Percentiles rank a stretch among this genome's conserved stretches.
phyloP scores from a whole-genome alignment of 2,888 invertebrate genomes.

The Gnatocerus cornutus region DNA sequence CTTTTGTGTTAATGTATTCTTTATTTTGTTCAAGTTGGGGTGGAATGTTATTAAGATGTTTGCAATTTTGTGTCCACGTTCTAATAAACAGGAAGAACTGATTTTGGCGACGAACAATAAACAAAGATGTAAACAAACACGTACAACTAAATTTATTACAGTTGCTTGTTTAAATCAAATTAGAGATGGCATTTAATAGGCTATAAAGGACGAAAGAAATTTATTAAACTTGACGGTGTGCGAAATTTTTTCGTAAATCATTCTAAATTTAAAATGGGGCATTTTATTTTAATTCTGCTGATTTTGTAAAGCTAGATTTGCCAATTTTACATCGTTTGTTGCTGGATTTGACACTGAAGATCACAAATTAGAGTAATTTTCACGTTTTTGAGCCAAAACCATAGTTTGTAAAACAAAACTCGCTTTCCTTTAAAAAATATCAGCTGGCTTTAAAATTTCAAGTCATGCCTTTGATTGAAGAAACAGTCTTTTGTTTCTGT shows the following conservation, averaged over 20 bases:
- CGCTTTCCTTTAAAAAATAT: too few species aligned
- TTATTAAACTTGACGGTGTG: constrained; percentile 26
- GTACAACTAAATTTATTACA: constrained; percentile 26
- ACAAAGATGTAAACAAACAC: constrained; percentile 39
- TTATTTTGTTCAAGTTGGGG: constrained; percentile 21
- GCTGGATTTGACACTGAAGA: too few species aligned
- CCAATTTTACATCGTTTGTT: too few species aligned
- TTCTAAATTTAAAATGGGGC: constrained; percentile 6
- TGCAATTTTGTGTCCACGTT: constrained; percentile 27
- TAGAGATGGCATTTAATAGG: constrained; percentile 44
- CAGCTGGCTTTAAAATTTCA: too few species aligned
- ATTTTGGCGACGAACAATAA: constrained; percentile 43
- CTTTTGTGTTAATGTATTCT: constrained; percentile 26
- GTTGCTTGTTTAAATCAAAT: constrained; percentile 43
- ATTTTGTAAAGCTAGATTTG: not conserved
- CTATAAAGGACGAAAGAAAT: constrained; percentile 38
- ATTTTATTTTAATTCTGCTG: not conserved
- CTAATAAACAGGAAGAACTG: constrained; percentile 33
- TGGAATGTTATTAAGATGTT: constrained; percentile 36
- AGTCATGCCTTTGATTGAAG: too few species aligned
- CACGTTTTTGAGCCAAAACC: too few species aligned
- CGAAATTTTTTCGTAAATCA: constrained; percentile 1
- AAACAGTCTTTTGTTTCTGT: too few species aligned
- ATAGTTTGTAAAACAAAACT: too few species aligned
- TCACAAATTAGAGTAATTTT: too few species aligned